phyloP scores from a whole-genome alignment of 2,113 vertebrate species.

The Oncorhynchus gorbuscha region DNA sequence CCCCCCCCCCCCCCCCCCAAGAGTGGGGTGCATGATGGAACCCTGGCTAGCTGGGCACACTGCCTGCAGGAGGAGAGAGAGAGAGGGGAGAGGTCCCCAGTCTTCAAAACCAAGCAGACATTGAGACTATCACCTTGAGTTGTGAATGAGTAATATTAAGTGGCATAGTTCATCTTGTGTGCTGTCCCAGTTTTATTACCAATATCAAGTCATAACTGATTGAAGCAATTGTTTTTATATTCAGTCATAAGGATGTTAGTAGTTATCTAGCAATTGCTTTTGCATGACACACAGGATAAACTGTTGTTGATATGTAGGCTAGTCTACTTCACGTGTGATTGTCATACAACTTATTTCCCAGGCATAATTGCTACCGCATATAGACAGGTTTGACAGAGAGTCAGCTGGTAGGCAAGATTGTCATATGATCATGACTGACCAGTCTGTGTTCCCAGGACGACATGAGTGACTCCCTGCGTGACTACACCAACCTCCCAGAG shows the following conservation, averaged over 20 bases:
- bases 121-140: conserved; percentile 20
- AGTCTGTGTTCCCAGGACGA: conserved; percentile 81
- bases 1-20: conserved; percentile 33
- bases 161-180: neutral
- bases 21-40: conserved; percentile 36
- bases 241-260: neutral
- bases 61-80: conserved; percentile 32
- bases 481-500: conserved; percentile 97
- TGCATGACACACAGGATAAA: neutral
- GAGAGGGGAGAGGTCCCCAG: conserved; percentile 7
- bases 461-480: conserved; percentile 95
- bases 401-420: no score
- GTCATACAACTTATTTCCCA: no score
- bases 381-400: no score
- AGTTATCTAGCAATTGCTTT: no score
- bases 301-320: neutral
- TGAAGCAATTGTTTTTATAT: conserved; percentile 1
- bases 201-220: conserved; percentile 22
- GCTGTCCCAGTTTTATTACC: neutral
- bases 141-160: neutral
- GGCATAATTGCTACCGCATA: no score
- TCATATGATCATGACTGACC: neutral
- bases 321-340: neutral
- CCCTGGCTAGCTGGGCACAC: conserved; percentile 19
- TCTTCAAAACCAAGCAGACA: conserved; percentile 32